Conservation (phyloP, 2,888 invertebrate species). For the Pollenia griseotomentosa region DNA sequence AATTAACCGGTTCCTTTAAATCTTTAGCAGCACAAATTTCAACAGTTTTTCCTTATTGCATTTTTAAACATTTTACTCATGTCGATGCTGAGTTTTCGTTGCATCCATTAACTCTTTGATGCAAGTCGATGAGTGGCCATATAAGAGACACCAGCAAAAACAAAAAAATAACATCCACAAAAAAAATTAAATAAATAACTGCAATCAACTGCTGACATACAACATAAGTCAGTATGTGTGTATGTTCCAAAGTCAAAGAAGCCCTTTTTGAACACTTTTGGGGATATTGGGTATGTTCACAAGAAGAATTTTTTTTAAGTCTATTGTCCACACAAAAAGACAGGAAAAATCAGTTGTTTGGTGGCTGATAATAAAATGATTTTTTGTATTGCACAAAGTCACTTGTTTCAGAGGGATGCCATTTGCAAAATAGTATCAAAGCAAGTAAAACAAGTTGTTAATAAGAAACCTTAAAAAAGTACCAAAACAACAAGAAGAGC, state of each 20-base stretch:
- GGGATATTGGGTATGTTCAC: not conserved
- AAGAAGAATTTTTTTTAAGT: not conserved
- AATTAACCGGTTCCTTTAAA: no score
- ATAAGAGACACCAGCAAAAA: not conserved
- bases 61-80: not conserved
- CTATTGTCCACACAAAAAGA: not conserved
- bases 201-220: not conserved
- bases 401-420: no score
- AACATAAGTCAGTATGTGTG: not conserved
- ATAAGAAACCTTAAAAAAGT: no score
- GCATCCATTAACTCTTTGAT: not conserved
- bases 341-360: not conserved
- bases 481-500: no score
- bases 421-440: no score
- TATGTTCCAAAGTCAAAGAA: not conserved
- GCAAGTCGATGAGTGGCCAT: not conserved
- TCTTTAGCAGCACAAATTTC: no score
- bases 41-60: no score
- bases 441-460: no score
- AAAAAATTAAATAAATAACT: conserved; percentile 18
- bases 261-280: not conserved
- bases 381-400: no score
- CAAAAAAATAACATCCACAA: not conserved
- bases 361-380: no score
- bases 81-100: not conserved